phyloP scores from a whole-genome alignment of 2,113 vertebrate species.

The Ibidorhyncha struthersii region DNA sequence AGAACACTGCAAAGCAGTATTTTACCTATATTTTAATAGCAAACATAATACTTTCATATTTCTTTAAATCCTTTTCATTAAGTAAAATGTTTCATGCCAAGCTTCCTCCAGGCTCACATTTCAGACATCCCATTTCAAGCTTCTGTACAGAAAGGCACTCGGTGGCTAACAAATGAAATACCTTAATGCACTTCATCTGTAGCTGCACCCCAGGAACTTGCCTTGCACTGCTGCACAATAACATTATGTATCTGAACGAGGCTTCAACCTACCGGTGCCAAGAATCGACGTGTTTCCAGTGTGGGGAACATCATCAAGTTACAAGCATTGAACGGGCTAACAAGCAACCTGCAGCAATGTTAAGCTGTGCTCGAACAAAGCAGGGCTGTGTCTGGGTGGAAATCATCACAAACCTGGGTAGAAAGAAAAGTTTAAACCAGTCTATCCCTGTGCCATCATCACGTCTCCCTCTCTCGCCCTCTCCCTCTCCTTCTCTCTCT shows the following conservation, averaged over 20 bases:
- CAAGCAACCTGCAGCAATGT: constrained; percentile 60
- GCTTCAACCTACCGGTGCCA: not conserved
- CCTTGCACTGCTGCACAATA: not conserved
- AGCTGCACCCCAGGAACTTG: not conserved
- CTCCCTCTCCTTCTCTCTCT: not conserved
- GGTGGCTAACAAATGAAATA: constrained; percentile 67
- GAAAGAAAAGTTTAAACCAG: constrained; percentile 56
- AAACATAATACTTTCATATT: constrained; percentile 58
- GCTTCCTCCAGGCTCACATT: constrained; percentile 52
- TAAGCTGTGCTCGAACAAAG: constrained; percentile 49
- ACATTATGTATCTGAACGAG: not conserved
- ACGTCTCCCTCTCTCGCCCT: not conserved
- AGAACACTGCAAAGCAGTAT: constrained; percentile 30
- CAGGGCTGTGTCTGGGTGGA: constrained; percentile 40
- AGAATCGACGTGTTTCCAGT: constrained; percentile 47
- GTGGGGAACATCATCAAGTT: constrained; percentile 46
- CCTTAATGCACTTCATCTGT: constrained; percentile 64
- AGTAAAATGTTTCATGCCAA: constrained; percentile 58
- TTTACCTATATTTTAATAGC: constrained; percentile 52
- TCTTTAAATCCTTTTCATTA: constrained; percentile 69
- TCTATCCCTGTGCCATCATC: constrained; percentile 28
- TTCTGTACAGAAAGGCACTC: constrained; percentile 52
- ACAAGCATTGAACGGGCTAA: constrained; percentile 30
- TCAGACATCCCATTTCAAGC: constrained; percentile 37
- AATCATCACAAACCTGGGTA: constrained; percentile 42